Percentiles rank a stretch among this genome's conserved stretches.
Evolutionary conservation across 2,888 invertebrate genomes (phyloP).

Genomic region (Brenthis daphne): DNA sequence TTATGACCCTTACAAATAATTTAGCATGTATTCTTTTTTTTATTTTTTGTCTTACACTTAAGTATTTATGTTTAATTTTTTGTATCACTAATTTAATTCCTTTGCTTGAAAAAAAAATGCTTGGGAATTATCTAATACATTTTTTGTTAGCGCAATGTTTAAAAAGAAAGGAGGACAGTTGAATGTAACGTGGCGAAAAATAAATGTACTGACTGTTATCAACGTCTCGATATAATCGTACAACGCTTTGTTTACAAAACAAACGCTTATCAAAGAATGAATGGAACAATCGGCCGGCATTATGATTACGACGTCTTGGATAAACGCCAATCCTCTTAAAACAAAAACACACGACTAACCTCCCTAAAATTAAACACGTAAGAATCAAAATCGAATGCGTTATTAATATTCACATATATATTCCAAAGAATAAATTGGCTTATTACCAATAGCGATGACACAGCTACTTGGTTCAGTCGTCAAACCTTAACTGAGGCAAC

Average conservation of each 20-base stretch:
- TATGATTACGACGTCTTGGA: constrained; percentile 53
- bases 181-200: not conserved
- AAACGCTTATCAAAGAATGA: constrained; percentile 59
- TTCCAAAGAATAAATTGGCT: constrained; percentile 51
- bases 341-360: constrained; percentile 21
- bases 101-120: too few species aligned
- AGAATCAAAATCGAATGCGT: constrained; percentile 6
- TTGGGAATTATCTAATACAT: too few species aligned
- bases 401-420: constrained; percentile 17
- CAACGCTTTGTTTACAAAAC: constrained; percentile 73
- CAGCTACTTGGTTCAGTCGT: constrained; percentile 55
- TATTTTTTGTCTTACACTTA: too few species aligned
- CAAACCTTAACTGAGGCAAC: constrained; percentile 51
- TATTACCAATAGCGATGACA: constrained; percentile 60
- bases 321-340: constrained; percentile 53
- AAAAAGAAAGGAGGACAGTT: not conserved
- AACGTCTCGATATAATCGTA: constrained; percentile 51
- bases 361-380: not conserved
- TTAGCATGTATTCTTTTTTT: too few species aligned
- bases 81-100: too few species aligned
- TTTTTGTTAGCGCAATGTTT: too few species aligned
- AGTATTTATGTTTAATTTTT: too few species aligned
- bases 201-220: constrained; percentile 37
- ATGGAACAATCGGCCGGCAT: constrained; percentile 40
- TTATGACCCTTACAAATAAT: too few species aligned